phyloP scores from a whole-genome alignment of 2,113 vertebrate genomes.

The Rafetus swinhoei region DNA sequence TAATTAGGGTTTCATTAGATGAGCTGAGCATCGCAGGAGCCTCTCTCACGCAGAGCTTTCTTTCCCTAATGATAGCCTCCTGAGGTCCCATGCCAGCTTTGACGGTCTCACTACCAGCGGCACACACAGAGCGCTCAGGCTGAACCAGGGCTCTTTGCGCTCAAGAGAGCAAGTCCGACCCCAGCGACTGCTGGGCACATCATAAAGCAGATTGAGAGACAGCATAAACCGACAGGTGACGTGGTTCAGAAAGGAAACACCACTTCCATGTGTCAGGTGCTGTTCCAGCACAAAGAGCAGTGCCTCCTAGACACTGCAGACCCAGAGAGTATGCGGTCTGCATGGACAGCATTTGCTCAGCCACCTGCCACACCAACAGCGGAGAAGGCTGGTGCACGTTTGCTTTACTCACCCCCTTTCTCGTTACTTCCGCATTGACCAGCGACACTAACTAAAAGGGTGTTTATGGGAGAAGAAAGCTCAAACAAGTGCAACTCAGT shows the following conservation, averaged over 20 bases:
- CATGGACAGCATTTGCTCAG: not conserved
- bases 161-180: not conserved
- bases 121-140: rapidly evolving
- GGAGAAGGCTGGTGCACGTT: not conserved
- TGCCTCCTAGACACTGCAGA: rapidly evolving
- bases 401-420: not conserved
- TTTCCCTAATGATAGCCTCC: not conserved
- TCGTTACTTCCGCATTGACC: not conserved
- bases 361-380: not conserved
- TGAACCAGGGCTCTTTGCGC: rapidly evolving
- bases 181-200: rapidly evolving
- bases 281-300: not conserved
- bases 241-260: not conserved
- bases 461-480: not conserved
- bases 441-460: not conserved
- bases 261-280: not conserved
- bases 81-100: not conserved
- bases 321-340: rapidly evolving
- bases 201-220: not conserved
- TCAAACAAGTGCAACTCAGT: not conserved
- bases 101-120: not conserved
- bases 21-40: not conserved
- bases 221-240: rapidly evolving
- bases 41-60: not conserved
- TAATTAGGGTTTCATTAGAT: not conserved